These are phyloP conservation scores for Axinella damicornis DNA, from an alignment of 37 sponge, comb jelly and placozoan genomes.

Conservation along the genomic window DNA sequence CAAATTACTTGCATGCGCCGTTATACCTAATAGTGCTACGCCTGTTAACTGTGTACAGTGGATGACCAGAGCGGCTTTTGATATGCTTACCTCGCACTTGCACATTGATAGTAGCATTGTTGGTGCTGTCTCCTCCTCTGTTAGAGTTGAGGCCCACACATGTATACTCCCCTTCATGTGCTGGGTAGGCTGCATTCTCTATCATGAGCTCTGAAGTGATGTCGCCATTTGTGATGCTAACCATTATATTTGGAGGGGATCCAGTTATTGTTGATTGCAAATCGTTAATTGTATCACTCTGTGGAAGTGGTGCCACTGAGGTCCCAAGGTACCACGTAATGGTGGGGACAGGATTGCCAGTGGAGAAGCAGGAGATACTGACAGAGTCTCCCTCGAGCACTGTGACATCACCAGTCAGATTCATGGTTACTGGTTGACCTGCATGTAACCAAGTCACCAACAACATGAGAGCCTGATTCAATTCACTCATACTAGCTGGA, in stretches of 20 bases:
- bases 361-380: slow-evolving; percentile 39
- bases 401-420: not conserved
- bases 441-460: too few relatives aligned
- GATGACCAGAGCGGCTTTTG: too few relatives aligned
- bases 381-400: slow-evolving; percentile 36
- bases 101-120: slow-evolving; percentile 50
- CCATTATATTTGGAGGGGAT: not conserved
- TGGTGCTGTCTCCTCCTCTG: not conserved
- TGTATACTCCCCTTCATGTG: slow-evolving; percentile 33
- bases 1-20: too few relatives aligned
- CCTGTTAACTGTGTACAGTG: too few relatives aligned
- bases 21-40: too few relatives aligned
- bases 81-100: slow-evolving; percentile 51
- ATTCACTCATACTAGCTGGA: too few relatives aligned
- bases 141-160: slow-evolving; percentile 21
- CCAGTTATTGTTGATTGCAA: not conserved
- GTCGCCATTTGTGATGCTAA: not conserved
- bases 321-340: slow-evolving; percentile 36
- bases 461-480: too few relatives aligned
- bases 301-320: not conserved
- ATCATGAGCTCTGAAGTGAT: slow-evolving; percentile 27
- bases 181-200: slow-evolving; percentile 21
- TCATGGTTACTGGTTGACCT: too few relatives aligned
- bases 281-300: not conserved
- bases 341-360: slow-evolving; percentile 43